A percentile compares a stretch with the other conserved stretches of the same genome.
These are phyloP conservation scores for Sphaerophoria rueppellii DNA, from an alignment of 2,888 invertebrate genomes.

Conservation along the genomic window DNA sequence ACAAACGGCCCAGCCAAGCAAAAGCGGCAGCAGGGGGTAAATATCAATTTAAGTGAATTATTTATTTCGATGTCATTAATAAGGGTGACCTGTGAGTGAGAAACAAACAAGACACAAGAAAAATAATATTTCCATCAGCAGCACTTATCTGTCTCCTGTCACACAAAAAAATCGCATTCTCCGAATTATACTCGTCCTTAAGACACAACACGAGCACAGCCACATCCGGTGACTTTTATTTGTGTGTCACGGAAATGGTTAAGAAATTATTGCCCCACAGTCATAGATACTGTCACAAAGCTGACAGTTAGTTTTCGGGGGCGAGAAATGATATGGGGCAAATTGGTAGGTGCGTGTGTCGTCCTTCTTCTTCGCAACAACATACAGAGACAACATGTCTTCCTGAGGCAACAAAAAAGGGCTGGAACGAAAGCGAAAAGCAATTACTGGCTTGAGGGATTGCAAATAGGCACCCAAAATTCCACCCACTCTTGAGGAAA, in stretches of 20 bases:
- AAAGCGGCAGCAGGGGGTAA: slow-evolving; percentile 22
- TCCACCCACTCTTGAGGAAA: slow-evolving; percentile 26
- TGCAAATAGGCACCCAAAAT: slow-evolving; percentile 28
- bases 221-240: slow-evolving; percentile 71
- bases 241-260: slow-evolving; percentile 75
- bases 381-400: neutral
- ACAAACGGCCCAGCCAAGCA: neutral
- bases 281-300: slow-evolving; percentile 75
- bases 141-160: slow-evolving; percentile 68
- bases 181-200: neutral
- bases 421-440: slow-evolving; percentile 33
- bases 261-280: slow-evolving; percentile 74
- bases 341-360: slow-evolving; percentile 59
- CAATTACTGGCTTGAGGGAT: slow-evolving; percentile 23
- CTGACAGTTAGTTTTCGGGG: slow-evolving; percentile 68
- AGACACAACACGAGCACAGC: slow-evolving; percentile 17
- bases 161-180: slow-evolving; percentile 24
- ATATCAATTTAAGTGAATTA: slow-evolving; percentile 71
- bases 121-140: slow-evolving; percentile 62
- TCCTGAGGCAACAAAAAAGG: slow-evolving; percentile 56
- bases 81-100: slow-evolving; percentile 66
- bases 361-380: slow-evolving; percentile 46
- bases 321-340: neutral
- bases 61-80: slow-evolving; percentile 70
- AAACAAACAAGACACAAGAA: slow-evolving; percentile 2